Evolutionary conservation across 2,797 vertebrate genomes (phyloP).

Genomic region (Rhabdomys pumilio): DNA sequence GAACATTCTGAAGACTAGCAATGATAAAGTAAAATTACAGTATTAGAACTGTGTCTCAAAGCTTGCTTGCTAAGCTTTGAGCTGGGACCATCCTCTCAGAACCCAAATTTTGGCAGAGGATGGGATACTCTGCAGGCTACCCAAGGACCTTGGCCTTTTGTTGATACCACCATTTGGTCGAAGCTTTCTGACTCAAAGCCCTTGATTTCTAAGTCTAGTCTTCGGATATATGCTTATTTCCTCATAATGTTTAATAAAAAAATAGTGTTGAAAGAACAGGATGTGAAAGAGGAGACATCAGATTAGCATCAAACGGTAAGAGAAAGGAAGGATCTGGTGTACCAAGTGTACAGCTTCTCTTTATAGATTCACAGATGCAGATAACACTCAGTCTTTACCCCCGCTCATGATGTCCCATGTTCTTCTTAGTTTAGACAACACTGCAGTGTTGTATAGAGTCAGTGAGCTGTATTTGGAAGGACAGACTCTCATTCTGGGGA

Average conservation of each 20-base stretch:
- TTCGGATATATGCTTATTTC: background rate
- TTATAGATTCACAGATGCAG: background rate
- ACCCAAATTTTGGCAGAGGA: background rate
- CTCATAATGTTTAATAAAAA: background rate
- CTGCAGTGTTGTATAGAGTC: constrained; percentile 9
- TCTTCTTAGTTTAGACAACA: background rate
- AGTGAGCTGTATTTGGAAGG: background rate
- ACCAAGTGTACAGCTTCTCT: background rate
- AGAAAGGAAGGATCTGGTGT: background rate
- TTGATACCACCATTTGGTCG: constrained; percentile 30
- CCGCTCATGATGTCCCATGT: background rate
- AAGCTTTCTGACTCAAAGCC: background rate
- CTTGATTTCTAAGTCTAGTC: background rate
- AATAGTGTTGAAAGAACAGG: background rate
- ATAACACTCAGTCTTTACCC: background rate
- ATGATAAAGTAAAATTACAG: constrained; percentile 45
- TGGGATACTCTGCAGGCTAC: background rate
- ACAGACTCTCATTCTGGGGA: background rate
- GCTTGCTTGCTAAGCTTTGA: background rate
- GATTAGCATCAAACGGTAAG: background rate
- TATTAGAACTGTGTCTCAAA: constrained; percentile 18
- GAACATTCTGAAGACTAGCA: constrained; percentile 17
- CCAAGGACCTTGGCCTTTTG: background rate
- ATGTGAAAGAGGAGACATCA: background rate
- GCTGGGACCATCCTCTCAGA: background rate